These are phyloP conservation scores for Tinea semifulvella DNA, from an alignment of 2,888 invertebrate species.

Conservation along the genomic window DNA sequence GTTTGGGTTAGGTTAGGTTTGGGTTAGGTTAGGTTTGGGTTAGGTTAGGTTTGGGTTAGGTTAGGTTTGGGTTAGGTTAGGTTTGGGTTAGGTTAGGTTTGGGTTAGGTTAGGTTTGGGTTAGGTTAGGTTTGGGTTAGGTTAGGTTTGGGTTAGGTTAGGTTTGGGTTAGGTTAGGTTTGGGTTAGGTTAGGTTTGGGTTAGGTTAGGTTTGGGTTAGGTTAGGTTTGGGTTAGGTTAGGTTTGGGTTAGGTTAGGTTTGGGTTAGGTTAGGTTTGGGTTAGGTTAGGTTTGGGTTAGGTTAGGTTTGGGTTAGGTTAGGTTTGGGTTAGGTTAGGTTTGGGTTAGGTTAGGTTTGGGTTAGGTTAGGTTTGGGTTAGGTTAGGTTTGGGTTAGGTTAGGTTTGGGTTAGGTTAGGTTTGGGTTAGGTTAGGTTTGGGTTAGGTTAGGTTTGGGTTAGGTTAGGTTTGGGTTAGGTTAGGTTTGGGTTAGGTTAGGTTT, in stretches of 20 bases:
- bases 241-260: not conserved
- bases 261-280: conserved; percentile 10
- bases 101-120: no score
- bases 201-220: not conserved
- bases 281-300: conserved; percentile 17
- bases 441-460: conserved; percentile 17
- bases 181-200: no score
- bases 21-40: no score
- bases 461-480: conserved; percentile 16
- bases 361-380: conserved; percentile 22
- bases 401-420: conserved; percentile 18
- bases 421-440: conserved; percentile 16
- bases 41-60: no score
- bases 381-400: conserved; percentile 23
- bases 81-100: no score
- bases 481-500: conserved; percentile 20
- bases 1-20: no score
- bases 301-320: conserved; percentile 17
- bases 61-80: no score
- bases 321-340: no score
- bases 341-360: conserved; percentile 19
- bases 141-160: no score
- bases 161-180: no score
- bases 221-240: conserved; percentile 2
- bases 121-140: no score